phyloP scores from a whole-genome alignment of 2,113 vertebrate genomes.

The Calidris pygmaea region DNA sequence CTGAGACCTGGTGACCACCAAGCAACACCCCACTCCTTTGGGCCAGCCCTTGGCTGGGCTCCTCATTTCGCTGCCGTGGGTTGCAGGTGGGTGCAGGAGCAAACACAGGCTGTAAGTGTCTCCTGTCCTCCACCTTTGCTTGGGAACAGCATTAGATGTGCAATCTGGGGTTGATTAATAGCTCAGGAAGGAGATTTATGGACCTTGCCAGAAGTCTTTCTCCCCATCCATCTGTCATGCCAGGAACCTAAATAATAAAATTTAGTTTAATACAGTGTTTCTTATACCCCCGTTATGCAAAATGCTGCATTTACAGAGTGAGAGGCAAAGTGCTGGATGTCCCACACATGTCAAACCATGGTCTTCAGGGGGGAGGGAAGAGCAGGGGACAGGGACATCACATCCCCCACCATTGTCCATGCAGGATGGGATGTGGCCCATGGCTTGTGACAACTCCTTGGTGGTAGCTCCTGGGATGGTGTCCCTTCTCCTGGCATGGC shows the following conservation, averaged over 20 bases:
- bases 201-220: background rate
- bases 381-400: background rate
- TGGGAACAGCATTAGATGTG: too few relatives aligned
- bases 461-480: rapidly evolving
- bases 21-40: too few relatives aligned
- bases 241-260: background rate
- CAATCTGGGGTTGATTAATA: background rate
- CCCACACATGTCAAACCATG: rapidly evolving
- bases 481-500: rapidly evolving
- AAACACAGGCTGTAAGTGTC: background rate
- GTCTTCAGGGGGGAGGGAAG: background rate
- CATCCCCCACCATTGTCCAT: rapidly evolving
- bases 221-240: background rate
- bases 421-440: background rate
- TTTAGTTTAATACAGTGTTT: background rate
- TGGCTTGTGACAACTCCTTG: background rate
- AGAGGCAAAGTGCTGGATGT: background rate
- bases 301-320: rapidly evolving
- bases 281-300: background rate
- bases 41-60: background rate
- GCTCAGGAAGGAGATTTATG: background rate
- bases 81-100: background rate
- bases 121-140: background rate
- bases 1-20: rapidly evolving
- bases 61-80: rapidly evolving